Base-by-base conservation (phyloP, 1,140 invertebrate genomes). In the Caenorhabditis elegans region DNA sequence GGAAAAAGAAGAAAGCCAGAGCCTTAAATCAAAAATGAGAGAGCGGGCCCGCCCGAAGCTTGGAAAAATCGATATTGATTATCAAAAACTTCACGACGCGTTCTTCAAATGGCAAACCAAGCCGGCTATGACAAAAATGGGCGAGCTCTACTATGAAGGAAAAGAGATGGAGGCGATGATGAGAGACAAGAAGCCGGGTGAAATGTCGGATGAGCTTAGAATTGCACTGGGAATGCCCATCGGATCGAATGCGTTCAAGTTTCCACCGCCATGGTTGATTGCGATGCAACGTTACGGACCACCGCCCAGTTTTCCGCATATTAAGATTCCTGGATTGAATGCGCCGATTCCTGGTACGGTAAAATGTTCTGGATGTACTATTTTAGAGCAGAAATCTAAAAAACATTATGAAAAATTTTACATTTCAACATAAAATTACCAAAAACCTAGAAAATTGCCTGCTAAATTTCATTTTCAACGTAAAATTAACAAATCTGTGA, bases 21-120 rank as follows among this genome's bases (percentile, higher is more conserved):
- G 96, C 0, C 90, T 99, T 6, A 99, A 99, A 90, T 94, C 96
- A 0, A 99, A 99, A 92, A 99, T 99, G 97, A 92, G 97, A 39
- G 98, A 99, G 91, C 93, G 95, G 81, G 94, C 97, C 0, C 92
- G 98, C 36, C 98, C 98, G 0, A 99, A 99, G 91, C 93, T 99
- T 86, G 98, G 98, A 11, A 98, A 98, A 92, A 99, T 99, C 85
- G 97, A 99, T 89, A 99, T 99, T 86, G 98, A 99, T 91, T 99
- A 99, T 90, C 96, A 99, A 90, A 99, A 99, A 89, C 91, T 99
- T 36, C 98, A 99, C 88, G 98, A 99, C 90, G 98, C 98, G 0
- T 99, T 99, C 91, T 99, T 99, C 92, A 96, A 96, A 89, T 98
- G 96, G 95, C 98, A 99, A 90, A 98, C 96, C 0, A 99, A 99